Evolutionary conservation across 1,140 invertebrate species (phyloP), one percentile per base, ranked within the genome.

Genomic region (Penaeus indicus): DNA sequence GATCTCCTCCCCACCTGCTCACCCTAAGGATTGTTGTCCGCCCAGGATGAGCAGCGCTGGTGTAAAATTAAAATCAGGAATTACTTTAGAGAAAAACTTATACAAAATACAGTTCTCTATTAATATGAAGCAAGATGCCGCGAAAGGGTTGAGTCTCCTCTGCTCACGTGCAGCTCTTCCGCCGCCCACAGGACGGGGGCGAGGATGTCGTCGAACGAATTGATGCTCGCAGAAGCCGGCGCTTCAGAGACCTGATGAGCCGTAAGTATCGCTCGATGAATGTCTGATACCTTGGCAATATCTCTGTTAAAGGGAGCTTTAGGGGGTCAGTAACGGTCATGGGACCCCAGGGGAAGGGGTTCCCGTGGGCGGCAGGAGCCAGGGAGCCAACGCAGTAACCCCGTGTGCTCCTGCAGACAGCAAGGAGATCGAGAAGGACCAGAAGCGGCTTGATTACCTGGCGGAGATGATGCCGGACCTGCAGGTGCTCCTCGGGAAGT

Each of bases 171-270:
- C 32, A 25, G 0, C 21, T 13, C 22, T 47, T 60, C 19, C 22
- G 25, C 54, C 18, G 19, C 21, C 62, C 42, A 19, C 81, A 88
- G 86, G 86, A 88, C 47, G 86, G 86, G 38, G 86, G 86, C 21
- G 81, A 84, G 16, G 86, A 81, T 42, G 27, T 77, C 42, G 69
- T 27, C 25, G 86, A 88, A 61, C 84, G 84, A 78, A 83, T 88
- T 84, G 86, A 88, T 61, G 86, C 72, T 22, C 84, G 75, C 25
- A 84, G 81, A 64, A 88, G 86, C 78, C 69, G 86, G 25, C 80
- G 86, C 7, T 88, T 88, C 75, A 84, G 78, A 42, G 86, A 88
- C 32, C 86, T 88, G 16, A 77, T 78, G 60, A 84, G 86, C 32
- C 86, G 86, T 88, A 77, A 88, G 86, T 88, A 61, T 62, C 27